phyloP scores from a whole-genome alignment of 2,888 invertebrate species.

The Caenorhabditis virilis region DNA sequence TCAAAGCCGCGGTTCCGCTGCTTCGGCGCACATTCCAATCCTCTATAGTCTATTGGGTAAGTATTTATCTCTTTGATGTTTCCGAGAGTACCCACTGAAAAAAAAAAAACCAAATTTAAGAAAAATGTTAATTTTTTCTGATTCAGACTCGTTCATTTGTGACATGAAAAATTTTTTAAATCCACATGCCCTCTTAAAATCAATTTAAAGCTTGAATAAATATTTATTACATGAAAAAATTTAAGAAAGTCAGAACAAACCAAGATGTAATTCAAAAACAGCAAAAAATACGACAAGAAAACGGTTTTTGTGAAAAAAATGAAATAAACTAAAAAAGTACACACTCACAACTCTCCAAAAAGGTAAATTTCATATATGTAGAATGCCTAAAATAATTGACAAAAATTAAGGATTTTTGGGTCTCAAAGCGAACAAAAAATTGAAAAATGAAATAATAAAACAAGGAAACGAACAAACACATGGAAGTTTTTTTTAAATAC shows the following conservation, averaged over 20 bases:
- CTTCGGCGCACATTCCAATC: no score
- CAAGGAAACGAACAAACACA: not conserved
- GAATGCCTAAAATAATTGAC: not conserved
- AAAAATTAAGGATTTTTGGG: not conserved
- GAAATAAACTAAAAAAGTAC: not conserved
- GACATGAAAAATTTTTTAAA: not conserved
- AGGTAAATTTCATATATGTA: not conserved
- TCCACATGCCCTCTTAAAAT: not conserved
- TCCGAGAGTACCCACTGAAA: no score
- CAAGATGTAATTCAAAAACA: no score
- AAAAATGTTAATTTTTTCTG: no score
- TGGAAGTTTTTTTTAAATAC: not conserved
- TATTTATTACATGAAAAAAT: not conserved
- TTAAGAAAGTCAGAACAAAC: not conserved
- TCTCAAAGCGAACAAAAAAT: not conserved
- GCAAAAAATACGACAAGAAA: no score
- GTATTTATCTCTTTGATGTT: no score
- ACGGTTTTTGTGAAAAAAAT: no score
- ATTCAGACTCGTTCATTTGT: no score
- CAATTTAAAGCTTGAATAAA: not conserved
- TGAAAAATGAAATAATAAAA: not conserved
- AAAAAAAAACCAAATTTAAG: no score
- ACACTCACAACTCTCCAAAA: slow-evolving; percentile 7
- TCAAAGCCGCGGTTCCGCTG: no score
- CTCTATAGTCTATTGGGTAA: no score